Conservation (phyloP, 2,888 invertebrate species). For the Standfussiana lucernea region DNA sequence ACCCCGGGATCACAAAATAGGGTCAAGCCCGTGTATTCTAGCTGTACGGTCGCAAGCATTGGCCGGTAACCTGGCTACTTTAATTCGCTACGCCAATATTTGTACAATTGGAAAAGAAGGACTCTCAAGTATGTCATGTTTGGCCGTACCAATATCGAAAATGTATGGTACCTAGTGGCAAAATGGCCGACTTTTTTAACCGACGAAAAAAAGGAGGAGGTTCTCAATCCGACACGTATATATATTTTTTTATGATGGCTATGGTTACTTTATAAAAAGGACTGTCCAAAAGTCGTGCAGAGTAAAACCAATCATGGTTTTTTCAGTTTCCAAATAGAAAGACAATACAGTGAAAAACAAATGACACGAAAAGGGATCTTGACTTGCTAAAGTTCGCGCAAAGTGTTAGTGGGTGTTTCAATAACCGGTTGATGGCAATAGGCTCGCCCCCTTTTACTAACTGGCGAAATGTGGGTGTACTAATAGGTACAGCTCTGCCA, state of each 20-base stretch:
- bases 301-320: neutral
- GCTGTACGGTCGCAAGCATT: conserved; percentile 21
- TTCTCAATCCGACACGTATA: too few relatives aligned
- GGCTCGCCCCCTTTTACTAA: too few relatives aligned
- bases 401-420: too few relatives aligned
- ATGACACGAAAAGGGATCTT: neutral
- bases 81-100: conserved; percentile 50
- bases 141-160: conserved; percentile 17
- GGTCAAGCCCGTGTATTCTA: conserved; percentile 20
- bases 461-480: too few relatives aligned
- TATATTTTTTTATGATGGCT: too few relatives aligned
- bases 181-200: neutral
- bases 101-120: conserved; percentile 26
- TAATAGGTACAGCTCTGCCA: too few relatives aligned
- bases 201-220: too few relatives aligned
- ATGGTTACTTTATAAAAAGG: neutral
- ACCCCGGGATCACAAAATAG: conserved; percentile 25
- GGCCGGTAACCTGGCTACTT: conserved; percentile 40
- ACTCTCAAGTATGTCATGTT: conserved; percentile 34
- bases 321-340: neutral
- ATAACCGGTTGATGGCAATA: too few relatives aligned
- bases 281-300: neutral
- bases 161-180: neutral
- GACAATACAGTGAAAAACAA: neutral
- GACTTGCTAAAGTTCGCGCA: neutral